These are phyloP conservation scores for Umimayanthus chanpuru DNA, from an alignment of 92 coral and sea anemone species.

Conservation along the genomic window DNA sequence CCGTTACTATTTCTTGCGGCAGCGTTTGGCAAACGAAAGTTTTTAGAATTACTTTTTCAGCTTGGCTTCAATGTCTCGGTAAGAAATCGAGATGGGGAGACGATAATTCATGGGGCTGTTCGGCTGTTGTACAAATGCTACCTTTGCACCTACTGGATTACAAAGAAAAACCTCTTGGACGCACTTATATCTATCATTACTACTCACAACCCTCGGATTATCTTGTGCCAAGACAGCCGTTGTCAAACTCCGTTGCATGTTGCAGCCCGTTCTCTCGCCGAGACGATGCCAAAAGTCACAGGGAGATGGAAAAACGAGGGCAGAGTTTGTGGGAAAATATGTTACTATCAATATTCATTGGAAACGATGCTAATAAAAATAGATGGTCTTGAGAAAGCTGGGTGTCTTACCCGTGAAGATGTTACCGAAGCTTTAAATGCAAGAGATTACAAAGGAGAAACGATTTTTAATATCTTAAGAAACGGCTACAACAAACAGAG, in stretches of 20 bases:
- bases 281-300: not conserved
- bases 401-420: constrained; percentile 27
- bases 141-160: constrained; percentile 39
- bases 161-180: constrained; percentile 33
- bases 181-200: constrained; percentile 4
- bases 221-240: constrained; percentile 26
- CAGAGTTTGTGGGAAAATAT: constrained; percentile 24
- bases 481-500: constrained; percentile 17
- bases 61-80: constrained; percentile 31
- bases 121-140: constrained; percentile 37
- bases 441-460: constrained; percentile 26
- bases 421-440: constrained; percentile 33
- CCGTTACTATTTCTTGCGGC: constrained; percentile 37
- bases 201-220: constrained; percentile 27
- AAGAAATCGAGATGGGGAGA: constrained; percentile 34
- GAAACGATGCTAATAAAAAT: constrained; percentile 31
- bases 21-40: constrained; percentile 40
- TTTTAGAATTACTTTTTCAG: constrained; percentile 27
- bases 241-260: constrained; percentile 20
- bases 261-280: constrained; percentile 31
- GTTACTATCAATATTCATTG: constrained; percentile 35
- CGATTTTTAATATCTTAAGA: constrained; percentile 20
- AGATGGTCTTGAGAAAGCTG: constrained; percentile 20
- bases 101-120: constrained; percentile 27
- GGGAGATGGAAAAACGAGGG: constrained; percentile 32